A percentile compares a stretch with the other conserved stretches of the same genome.
Conservation (phyloP, 2,888 invertebrate genomes). For the Megalurothrips usitatus region DNA sequence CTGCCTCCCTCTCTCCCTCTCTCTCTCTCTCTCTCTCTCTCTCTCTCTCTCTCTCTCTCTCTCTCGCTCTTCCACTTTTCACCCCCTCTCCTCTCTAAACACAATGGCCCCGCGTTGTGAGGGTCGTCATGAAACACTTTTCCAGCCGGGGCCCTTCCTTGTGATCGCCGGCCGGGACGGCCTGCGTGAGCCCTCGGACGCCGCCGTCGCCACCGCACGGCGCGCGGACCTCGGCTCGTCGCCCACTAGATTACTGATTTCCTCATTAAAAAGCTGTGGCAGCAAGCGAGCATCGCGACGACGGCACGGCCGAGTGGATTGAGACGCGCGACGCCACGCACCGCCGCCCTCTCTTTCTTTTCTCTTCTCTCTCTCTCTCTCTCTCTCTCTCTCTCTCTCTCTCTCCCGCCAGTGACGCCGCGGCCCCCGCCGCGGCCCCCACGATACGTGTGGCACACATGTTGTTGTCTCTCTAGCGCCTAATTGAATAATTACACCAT, state of each 20-base stretch:
- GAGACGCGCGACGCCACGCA: background rate
- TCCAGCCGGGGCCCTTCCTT: background rate
- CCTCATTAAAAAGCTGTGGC: slow-evolving; percentile 20
- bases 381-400: too few relatives aligned
- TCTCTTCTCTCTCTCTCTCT: too few relatives aligned
- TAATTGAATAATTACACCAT: slow-evolving; percentile 19
- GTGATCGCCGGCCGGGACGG: background rate
- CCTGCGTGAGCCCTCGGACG: background rate
- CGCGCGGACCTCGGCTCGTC: too few relatives aligned
- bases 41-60: too few relatives aligned
- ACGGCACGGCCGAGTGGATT: background rate
- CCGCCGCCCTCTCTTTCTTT: too few relatives aligned
- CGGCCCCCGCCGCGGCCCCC: background rate
- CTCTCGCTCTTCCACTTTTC: too few relatives aligned
- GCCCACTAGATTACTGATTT: slow-evolving; percentile 22
- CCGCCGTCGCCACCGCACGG: background rate
- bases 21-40: too few relatives aligned
- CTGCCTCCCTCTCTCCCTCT: too few relatives aligned
- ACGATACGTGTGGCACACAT: slow-evolving; percentile 2
- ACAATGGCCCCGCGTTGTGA: background rate
- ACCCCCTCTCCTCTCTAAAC: too few relatives aligned
- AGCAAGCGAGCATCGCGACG: background rate
- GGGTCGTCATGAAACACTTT: slow-evolving; percentile 8
- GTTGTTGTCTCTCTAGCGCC: background rate
- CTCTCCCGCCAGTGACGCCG: too few relatives aligned